phyloP scores from a whole-genome alignment of 2,888 invertebrate species.

The Lumbricus terrestris region DNA sequence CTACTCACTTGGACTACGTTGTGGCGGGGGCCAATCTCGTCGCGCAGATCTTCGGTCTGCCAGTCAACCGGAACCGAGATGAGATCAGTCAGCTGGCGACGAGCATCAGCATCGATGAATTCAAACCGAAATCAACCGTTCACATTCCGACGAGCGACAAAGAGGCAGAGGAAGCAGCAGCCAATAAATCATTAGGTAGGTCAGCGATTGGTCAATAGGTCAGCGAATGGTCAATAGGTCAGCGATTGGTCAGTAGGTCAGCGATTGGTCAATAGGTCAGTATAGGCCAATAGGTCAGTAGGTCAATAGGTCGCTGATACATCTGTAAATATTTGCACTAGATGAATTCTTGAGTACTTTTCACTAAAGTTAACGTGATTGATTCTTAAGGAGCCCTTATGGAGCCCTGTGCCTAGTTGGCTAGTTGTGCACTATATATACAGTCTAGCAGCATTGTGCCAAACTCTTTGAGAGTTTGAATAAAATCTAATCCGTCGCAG shows the following conservation, averaged over 20 bases:
- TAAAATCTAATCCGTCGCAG: background rate
- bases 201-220: too few species aligned
- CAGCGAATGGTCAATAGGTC: too few species aligned
- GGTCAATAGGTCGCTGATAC: background rate
- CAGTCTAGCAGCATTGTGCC: background rate
- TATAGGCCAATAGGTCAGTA: too few species aligned
- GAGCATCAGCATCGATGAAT: constrained; percentile 74
- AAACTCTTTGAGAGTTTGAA: background rate
- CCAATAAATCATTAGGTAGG: background rate
- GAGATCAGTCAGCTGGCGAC: constrained; percentile 69
- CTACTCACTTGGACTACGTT: constrained; percentile 81
- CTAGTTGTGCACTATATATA: background rate
- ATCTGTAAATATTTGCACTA: too few species aligned
- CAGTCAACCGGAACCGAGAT: constrained; percentile 70
- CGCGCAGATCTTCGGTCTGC: constrained; percentile 68
- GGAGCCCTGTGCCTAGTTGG: background rate
- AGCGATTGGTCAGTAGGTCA: too few species aligned
- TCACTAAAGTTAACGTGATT: background rate
- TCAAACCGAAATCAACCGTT: constrained; percentile 88
- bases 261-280: too few species aligned
- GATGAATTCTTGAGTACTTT: background rate
- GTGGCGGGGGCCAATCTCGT: constrained; percentile 87
- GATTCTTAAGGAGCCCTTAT: too few species aligned
- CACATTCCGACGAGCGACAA: constrained; percentile 96
- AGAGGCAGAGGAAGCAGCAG: constrained; percentile 66